Percentiles rank a stretch among this genome's conserved stretches.
Evolutionary conservation across 2,888 invertebrate species (phyloP).

Genomic region (Limnephilus auricula): DNA sequence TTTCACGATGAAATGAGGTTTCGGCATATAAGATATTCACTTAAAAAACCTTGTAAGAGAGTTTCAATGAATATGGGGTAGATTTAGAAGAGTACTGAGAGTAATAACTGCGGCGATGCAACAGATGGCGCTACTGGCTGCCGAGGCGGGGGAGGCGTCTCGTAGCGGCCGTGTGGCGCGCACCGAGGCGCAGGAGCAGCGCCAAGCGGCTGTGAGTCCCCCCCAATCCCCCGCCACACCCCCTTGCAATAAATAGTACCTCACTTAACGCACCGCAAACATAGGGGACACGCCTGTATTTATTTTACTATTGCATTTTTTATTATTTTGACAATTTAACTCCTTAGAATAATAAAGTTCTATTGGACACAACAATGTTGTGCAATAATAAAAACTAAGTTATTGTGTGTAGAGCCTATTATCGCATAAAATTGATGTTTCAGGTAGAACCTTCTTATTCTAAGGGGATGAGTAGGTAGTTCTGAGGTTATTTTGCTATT

Average conservation of each 20-base stretch:
- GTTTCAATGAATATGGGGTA: constrained; percentile 5
- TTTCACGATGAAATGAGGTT: neutral
- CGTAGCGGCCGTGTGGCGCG: constrained; percentile 62
- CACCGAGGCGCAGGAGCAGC: constrained; percentile 58
- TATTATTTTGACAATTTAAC: neutral
- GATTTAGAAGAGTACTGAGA: neutral
- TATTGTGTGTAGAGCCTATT: no score
- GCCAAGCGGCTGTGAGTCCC: constrained; percentile 61
- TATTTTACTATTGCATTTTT: neutral
- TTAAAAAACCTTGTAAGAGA: neutral
- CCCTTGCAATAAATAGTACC: neutral
- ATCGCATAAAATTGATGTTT: no score
- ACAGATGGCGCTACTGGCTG: constrained; percentile 65
- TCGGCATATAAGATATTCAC: neutral
- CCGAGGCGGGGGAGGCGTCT: constrained; percentile 63
- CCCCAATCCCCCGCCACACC: neutral
- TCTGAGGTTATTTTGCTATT: neutral
- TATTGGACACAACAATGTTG: no score
- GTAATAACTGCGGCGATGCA: neutral
- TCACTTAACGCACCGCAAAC: neutral
- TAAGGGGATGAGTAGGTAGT: neutral
- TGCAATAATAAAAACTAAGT: no score
- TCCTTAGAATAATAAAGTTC: no score
- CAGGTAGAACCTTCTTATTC: no score
- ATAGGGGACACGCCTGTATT: neutral